Percentiles rank a stretch among this genome's conserved stretches.
Evolutionary conservation across 2,113 vertebrate species (phyloP).

Genomic region (Toxostoma redivivum): DNA sequence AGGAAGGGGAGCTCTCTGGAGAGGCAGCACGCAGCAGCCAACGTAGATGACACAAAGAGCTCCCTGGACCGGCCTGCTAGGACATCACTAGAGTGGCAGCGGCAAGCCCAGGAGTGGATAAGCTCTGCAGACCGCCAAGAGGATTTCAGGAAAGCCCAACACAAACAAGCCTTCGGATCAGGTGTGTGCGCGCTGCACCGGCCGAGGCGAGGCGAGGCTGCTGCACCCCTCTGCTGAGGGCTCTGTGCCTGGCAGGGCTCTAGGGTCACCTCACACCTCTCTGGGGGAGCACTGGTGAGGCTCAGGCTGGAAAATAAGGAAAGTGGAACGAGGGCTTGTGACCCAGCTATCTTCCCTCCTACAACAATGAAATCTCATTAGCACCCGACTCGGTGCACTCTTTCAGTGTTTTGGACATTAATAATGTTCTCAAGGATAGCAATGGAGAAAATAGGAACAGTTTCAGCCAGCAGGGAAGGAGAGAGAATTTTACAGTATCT

Average conservation of each 20-base stretch:
- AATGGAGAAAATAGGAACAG: background rate
- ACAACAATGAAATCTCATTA: background rate
- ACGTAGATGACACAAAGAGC: slow-evolving; percentile 86
- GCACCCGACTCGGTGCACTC: background rate
- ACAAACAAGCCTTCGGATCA: slow-evolving; percentile 86
- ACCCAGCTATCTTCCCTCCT: background rate
- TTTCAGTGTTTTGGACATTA: background rate
- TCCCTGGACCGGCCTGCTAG: slow-evolving; percentile 87
- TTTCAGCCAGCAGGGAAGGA: background rate
- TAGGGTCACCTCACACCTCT: background rate
- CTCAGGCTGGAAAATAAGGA: background rate
- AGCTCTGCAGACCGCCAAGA: slow-evolving; percentile 87
- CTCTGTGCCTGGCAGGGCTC: background rate
- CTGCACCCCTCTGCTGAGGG: background rate
- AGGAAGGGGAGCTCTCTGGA: slow-evolving; percentile 93
- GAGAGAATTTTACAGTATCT: background rate
- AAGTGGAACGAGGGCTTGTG: background rate
- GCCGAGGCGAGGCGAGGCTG: slow-evolving; percentile 39
- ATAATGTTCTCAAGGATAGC: background rate
- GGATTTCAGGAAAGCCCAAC: slow-evolving; percentile 82
- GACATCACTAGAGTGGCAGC: slow-evolving; percentile 88
- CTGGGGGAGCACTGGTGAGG: background rate
- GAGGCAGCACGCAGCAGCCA: slow-evolving; percentile 82
- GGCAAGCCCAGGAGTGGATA: slow-evolving; percentile 90
- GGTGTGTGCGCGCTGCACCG: slow-evolving; percentile 73